These are phyloP conservation scores for Drosophila koepferae DNA, from an alignment of 2,888 invertebrate genomes.

Conservation along the genomic window DNA sequence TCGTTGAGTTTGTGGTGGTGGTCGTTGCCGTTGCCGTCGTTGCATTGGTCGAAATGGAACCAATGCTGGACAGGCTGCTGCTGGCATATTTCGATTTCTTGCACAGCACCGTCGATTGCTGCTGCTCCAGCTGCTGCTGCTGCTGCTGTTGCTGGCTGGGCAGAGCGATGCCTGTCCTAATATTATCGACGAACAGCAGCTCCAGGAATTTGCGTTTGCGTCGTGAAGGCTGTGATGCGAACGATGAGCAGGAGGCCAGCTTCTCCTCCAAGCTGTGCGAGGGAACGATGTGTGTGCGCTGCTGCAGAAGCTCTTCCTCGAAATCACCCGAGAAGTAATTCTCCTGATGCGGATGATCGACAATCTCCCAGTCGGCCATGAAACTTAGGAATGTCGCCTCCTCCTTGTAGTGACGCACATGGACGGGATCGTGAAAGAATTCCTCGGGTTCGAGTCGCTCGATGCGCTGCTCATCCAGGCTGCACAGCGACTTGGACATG, in stretches of 20 bases:
- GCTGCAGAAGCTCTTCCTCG: constrained; percentile 81
- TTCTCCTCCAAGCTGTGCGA: constrained; percentile 32
- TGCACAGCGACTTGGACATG: constrained; percentile 62
- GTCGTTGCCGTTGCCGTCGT: constrained; percentile 2
- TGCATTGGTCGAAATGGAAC: constrained; percentile 9
- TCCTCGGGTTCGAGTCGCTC: constrained; percentile 83
- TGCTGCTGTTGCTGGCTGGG: constrained; percentile 30
- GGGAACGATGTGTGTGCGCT: constrained; percentile 52
- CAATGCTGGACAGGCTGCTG: constrained; percentile 47
- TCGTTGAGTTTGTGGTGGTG: constrained; percentile 4
- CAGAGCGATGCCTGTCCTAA: constrained; percentile 73
- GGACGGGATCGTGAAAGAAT: constrained; percentile 85
- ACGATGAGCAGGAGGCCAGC: neutral
- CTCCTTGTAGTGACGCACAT: constrained; percentile 83
- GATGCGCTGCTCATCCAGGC: constrained; percentile 63
- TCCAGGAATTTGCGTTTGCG: constrained; percentile 71
- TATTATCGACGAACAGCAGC: constrained; percentile 71
- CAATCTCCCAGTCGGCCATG: constrained; percentile 84
- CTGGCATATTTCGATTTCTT: constrained; percentile 67
- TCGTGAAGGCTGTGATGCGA: neutral
- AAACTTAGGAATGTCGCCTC: constrained; percentile 81
- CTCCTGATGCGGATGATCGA: constrained; percentile 74
- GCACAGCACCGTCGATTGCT: constrained; percentile 36
- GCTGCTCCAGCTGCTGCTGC: constrained; percentile 7
- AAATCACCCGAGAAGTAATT: constrained; percentile 84